A percentile compares a stretch with the other conserved stretches of the same genome.
These are phyloP conservation scores for Poecilia velifera DNA, from an alignment of 2,797 vertebrate species.

Conservation along the genomic window DNA sequence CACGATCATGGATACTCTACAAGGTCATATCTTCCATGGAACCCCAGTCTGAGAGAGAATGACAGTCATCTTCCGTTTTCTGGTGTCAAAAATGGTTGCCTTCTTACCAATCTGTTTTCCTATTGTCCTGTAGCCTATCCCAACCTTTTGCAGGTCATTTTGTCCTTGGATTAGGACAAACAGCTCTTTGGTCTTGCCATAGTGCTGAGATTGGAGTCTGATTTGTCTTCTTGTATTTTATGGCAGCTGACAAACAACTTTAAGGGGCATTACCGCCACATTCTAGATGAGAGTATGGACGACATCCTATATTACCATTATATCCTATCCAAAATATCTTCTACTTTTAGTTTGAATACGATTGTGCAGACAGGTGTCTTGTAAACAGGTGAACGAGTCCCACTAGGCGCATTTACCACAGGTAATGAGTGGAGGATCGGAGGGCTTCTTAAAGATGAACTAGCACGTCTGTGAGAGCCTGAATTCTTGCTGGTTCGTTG, in stretches of 20 bases:
- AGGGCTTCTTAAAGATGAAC: neutral
- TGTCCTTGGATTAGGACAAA: neutral
- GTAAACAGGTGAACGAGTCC: neutral
- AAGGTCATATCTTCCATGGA: neutral
- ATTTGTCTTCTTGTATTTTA: too few relatives aligned
- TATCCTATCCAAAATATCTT: too few relatives aligned
- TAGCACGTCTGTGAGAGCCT: neutral
- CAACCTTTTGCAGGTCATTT: neutral
- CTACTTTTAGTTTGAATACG: neutral
- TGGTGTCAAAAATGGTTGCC: neutral
- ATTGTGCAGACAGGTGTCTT: neutral
- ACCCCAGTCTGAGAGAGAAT: neutral
- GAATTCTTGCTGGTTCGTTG: neutral
- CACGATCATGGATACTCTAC: neutral
- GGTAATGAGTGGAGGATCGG: neutral
- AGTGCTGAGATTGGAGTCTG: neutral
- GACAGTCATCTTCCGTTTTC: neutral
- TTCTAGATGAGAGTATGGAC: too few relatives aligned
- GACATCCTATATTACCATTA: too few relatives aligned
- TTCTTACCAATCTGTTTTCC: neutral
- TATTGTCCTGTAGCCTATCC: neutral
- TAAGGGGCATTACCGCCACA: too few relatives aligned
- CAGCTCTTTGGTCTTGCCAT: neutral
- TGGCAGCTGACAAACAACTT: too few relatives aligned
- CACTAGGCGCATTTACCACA: neutral